phyloP scores from a whole-genome alignment of 2,797 vertebrate genomes.

The Limosa lapponica region DNA sequence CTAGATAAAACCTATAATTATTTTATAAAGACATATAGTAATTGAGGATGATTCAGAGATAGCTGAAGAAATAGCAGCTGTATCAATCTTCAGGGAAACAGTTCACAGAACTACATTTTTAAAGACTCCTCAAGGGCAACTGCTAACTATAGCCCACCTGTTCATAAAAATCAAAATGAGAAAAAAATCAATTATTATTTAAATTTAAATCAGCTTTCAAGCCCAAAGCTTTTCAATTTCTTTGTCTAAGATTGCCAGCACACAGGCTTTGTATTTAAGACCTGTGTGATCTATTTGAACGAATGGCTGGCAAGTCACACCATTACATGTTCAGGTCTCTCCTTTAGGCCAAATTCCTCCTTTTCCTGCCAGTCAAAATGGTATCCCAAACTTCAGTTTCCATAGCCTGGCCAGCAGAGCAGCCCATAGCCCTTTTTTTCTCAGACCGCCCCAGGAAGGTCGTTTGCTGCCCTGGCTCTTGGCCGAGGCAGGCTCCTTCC shows the following conservation, averaged over 20 bases:
- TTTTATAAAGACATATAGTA: slow-evolving; percentile 61
- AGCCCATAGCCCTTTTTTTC: background rate
- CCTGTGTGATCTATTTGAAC: background rate
- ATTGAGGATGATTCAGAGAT: slow-evolving; percentile 64
- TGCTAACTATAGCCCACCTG: slow-evolving; percentile 41
- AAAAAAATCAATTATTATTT: slow-evolving; percentile 43
- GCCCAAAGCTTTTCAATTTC: slow-evolving; percentile 30
- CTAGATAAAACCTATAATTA: slow-evolving; percentile 61
- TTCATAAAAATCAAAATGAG: slow-evolving; percentile 52
- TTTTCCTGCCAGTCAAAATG: background rate
- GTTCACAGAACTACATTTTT: slow-evolving; percentile 34
- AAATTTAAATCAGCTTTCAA: slow-evolving; percentile 47
- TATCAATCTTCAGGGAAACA: slow-evolving; percentile 61
- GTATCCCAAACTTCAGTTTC: background rate
- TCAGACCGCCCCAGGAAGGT: background rate
- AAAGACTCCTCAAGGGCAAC: slow-evolving; percentile 54
- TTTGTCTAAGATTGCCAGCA: background rate
- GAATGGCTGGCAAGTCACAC: background rate
- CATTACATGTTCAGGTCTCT: background rate
- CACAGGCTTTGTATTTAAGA: background rate
- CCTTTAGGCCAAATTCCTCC: background rate
- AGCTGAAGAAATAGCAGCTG: slow-evolving; percentile 43
- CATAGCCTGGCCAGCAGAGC: background rate
- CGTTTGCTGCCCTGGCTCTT: background rate
- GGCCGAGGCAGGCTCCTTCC: background rate